Conservation (phyloP, 2,888 invertebrate genomes). For the Clusia tigrina region DNA sequence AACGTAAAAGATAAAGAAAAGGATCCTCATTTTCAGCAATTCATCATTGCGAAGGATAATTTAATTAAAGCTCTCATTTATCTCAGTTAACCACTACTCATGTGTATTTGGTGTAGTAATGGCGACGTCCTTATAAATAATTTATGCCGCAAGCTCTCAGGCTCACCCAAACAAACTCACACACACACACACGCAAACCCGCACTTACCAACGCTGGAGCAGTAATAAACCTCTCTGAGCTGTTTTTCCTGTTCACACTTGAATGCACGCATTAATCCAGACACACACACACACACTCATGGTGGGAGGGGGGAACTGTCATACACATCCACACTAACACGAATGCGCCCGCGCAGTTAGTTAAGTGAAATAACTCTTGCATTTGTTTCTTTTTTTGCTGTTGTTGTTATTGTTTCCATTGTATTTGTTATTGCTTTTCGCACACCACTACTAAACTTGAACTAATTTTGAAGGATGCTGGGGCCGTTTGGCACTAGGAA, state of each 20-base stretch:
- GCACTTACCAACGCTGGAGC: conserved; percentile 8
- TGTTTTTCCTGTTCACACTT: background rate
- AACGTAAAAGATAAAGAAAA: no score
- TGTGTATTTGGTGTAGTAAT: background rate
- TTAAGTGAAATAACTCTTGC: background rate
- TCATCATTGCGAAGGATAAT: background rate
- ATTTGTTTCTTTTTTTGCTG: background rate
- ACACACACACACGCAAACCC: background rate
- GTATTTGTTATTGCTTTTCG: no score
- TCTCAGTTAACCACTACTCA: background rate
- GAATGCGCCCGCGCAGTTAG: background rate
- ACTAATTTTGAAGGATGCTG: no score
- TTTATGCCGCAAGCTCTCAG: conserved; percentile 18
- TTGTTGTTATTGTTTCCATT: background rate
- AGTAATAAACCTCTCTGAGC: background rate
- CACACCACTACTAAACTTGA: no score
- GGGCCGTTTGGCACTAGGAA: no score
- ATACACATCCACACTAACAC: conserved; percentile 4
- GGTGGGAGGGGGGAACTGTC: background rate
- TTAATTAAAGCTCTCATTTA: background rate
- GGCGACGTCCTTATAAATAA: background rate
- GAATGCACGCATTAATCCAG: conserved; percentile 1
- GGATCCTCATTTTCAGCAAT: no score
- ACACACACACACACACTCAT: conserved; percentile 18
- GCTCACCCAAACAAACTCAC: no score